Percentiles rank a stretch among this genome's conserved stretches.
These are phyloP conservation scores for Cotesia chilonis DNA, from an alignment of 1,140 invertebrate species.

Conservation along the genomic window DNA sequence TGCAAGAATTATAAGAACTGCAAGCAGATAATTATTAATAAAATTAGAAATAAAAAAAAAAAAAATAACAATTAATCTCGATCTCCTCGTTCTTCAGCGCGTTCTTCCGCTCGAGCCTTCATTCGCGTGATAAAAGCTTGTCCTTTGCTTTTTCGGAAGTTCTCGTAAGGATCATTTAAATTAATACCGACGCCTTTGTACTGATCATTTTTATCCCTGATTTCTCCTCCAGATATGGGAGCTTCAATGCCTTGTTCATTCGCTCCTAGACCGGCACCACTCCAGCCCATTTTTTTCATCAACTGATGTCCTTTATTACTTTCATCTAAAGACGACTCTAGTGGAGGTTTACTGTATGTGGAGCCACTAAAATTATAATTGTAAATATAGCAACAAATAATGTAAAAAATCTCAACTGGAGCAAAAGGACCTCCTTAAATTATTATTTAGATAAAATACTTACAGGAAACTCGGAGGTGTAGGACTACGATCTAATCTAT, in stretches of 20 bases:
- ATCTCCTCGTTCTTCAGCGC: constrained; percentile 68
- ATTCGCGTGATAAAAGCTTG: constrained; percentile 96
- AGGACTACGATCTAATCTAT: constrained; percentile 71
- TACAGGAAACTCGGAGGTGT: constrained; percentile 84
- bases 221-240: constrained; percentile 90
- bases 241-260: constrained; percentile 95
- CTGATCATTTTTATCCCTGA: constrained; percentile 88
- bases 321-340: constrained; percentile 74
- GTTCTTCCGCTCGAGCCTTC: constrained; percentile 89
- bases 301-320: constrained; percentile 96
- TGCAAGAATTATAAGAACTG: constrained; percentile 20
- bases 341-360: constrained; percentile 65
- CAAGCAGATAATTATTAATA: constrained; percentile 10
- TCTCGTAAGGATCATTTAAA: constrained; percentile 94
- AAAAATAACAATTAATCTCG: constrained; percentile 48
- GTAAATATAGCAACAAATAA: neutral
- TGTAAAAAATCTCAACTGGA: neutral
- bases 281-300: constrained; percentile 96
- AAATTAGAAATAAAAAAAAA: neutral
- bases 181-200: constrained; percentile 93
- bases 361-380: constrained; percentile 54
- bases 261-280: constrained; percentile 86
- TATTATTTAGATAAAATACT: constrained; percentile 50
- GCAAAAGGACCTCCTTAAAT: neutral
- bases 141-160: constrained; percentile 95